Conservation (phyloP, 30 jellyfish, hydroid and myxozoan species). For the Catostylus mosaicus region DNA sequence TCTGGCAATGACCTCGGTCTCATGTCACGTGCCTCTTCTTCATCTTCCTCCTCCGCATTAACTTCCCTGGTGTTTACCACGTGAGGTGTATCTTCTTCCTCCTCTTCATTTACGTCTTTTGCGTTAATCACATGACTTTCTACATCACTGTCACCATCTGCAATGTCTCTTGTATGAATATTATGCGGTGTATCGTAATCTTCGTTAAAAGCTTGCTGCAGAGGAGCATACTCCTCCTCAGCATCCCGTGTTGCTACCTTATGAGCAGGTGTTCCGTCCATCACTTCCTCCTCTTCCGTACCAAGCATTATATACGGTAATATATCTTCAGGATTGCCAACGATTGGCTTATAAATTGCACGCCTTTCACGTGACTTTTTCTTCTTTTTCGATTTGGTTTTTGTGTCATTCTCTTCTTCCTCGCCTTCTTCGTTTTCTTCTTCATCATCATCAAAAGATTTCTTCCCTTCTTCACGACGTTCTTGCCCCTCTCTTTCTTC, state of each 20-base stretch:
- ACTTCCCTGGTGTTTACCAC: slow-evolving; percentile 41
- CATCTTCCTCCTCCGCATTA: slow-evolving; percentile 60
- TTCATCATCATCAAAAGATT: background rate
- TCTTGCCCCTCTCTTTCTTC: slow-evolving; percentile 1
- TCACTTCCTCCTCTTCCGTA: slow-evolving; percentile 30
- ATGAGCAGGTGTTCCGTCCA: slow-evolving; percentile 39
- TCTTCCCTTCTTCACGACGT: slow-evolving; percentile 4
- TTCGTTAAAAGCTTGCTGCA: background rate
- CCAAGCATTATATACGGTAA: slow-evolving; percentile 62
- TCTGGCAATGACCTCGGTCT: slow-evolving; percentile 74
- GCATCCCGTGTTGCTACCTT: slow-evolving; percentile 28
- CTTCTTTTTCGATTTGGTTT: background rate
- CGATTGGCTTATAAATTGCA: slow-evolving; percentile 43
- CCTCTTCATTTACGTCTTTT: slow-evolving; percentile 24
- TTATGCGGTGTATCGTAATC: slow-evolving; percentile 18
- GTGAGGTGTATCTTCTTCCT: slow-evolving; percentile 59
- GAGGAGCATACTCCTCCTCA: slow-evolving; percentile 26
- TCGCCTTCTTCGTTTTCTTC: background rate
- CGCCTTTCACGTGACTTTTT: slow-evolving; percentile 34
- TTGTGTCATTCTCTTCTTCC: slow-evolving; percentile 12
- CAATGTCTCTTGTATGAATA: slow-evolving; percentile 20
- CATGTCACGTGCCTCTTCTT: slow-evolving; percentile 68
- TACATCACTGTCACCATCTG: slow-evolving; percentile 28
- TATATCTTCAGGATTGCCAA: slow-evolving; percentile 72
- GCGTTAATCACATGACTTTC: slow-evolving; percentile 44